phyloP scores from a whole-genome alignment of 2,888 invertebrate species.

The Vannuccia rotundouncinata region DNA sequence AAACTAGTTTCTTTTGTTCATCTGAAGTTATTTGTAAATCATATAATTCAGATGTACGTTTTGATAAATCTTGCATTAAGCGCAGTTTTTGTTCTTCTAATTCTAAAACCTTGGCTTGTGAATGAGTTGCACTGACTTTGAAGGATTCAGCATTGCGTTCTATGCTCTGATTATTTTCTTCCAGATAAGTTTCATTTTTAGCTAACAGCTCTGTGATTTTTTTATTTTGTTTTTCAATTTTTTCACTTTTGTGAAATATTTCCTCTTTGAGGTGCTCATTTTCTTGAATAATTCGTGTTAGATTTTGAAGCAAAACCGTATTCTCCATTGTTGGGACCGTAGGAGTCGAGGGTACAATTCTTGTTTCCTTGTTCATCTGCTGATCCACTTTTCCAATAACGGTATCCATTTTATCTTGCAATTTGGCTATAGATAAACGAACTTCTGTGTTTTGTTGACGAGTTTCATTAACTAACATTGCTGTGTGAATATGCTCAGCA shows the following conservation, averaged over 20 bases:
- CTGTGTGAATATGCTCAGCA: constrained; percentile 4
- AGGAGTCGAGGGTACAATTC: neutral
- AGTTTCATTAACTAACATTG: constrained; percentile 61
- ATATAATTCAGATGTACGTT: constrained; percentile 29
- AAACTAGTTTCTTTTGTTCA: neutral
- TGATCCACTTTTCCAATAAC: constrained; percentile 60
- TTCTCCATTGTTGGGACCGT: constrained; percentile 8
- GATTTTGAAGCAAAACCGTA: constrained; percentile 28
- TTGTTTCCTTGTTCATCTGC: neutral
- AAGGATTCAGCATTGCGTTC: constrained; percentile 53
- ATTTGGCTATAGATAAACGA: constrained; percentile 63
- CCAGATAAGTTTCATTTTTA: constrained; percentile 40
- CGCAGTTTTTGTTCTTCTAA: constrained; percentile 51
- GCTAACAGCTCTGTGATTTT: constrained; percentile 45
- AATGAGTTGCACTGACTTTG: constrained; percentile 48
- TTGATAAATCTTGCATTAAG: constrained; percentile 22
- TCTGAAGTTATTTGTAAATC: constrained; percentile 17
- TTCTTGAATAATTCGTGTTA: constrained; percentile 44
- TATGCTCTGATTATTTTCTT: constrained; percentile 52
- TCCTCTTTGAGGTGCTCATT: constrained; percentile 55
- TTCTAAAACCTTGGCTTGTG: constrained; percentile 48
- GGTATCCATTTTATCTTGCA: constrained; percentile 64
- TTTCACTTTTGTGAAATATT: constrained; percentile 50
- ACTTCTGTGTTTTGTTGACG: constrained; percentile 65
- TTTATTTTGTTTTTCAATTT: constrained; percentile 53